Percentiles rank a stretch among this genome's conserved stretches.
Conservation (phyloP, 2,888 invertebrate species). For the Heliothis peltigera region DNA sequence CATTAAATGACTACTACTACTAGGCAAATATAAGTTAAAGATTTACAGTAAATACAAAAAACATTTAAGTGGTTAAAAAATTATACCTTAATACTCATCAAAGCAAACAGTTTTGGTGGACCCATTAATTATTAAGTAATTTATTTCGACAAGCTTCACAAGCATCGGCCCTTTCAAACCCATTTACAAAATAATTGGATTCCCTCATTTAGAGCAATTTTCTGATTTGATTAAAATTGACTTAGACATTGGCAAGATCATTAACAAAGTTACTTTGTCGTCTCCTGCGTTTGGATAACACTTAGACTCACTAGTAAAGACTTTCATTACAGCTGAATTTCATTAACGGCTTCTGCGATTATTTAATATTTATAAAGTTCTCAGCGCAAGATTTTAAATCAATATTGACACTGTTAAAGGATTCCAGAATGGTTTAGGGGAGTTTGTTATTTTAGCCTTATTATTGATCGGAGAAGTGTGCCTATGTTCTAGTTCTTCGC, state of each 20-base stretch:
- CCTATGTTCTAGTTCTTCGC: too few species aligned
- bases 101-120: conserved; percentile 58
- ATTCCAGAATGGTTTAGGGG: conserved; percentile 27
- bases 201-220: conserved; percentile 71
- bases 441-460: conserved; percentile 26
- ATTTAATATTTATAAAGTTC: conserved; percentile 56
- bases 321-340: conserved; percentile 60
- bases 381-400: conserved; percentile 32
- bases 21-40: background rate
- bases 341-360: conserved; percentile 54
- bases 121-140: conserved; percentile 61
- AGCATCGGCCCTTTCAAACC: conserved; percentile 67
- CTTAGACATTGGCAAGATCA: conserved; percentile 66
- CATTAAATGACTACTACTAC: too few species aligned
- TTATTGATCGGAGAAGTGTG: conserved; percentile 11
- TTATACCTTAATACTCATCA: conserved; percentile 21
- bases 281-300: conserved; percentile 62
- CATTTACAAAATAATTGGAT: conserved; percentile 78
- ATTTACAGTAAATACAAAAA: background rate
- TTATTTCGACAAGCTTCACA: conserved; percentile 64
- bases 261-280: conserved; percentile 62
- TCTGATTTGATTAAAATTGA: conserved; percentile 72
- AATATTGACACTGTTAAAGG: conserved; percentile 46
- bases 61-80: background rate
- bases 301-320: conserved; percentile 45